Evolutionary conservation across 2,797 vertebrate genomes (phyloP), one percentile per base, ranked within the genome.

Genomic region (Lagorchestes hirsutus): DNA sequence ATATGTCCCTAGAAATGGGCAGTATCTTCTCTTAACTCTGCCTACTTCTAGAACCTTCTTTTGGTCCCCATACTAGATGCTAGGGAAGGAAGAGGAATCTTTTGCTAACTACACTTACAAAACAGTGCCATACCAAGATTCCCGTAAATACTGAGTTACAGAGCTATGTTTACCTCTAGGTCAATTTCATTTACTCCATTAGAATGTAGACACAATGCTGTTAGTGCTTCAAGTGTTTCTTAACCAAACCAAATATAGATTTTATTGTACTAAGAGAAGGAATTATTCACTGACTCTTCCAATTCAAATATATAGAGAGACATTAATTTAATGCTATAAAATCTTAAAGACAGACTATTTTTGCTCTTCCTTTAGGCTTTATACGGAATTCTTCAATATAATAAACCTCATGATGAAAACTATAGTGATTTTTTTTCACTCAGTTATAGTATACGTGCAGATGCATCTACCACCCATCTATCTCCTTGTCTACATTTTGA

Each of bases 291-390:
- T 46, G 22, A 46, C 9, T 46, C 40, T 40, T 87, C 24, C 40
- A 87, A 87, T 87, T 87, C 74, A 87, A 87, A 87, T 50, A 87
- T 27, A 67, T 22, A 87, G 24, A 82, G 40, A 87, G 74, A 87
- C 40, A 50, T 1, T 0, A n/a, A 9, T 10, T 5, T 67, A 94
- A 50, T 28, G 58, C n/a, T 90, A n/a, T 91, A 56, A 97, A 93
- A n/a, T 55, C 74, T 87, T 87, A 87, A 50, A 87, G 34, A 59
- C 57, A 96, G 92, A 96, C 91, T 92, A 40, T 55, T 31, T 94
- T 90, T 92, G 46, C n/a, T 28, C 55, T 31, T 96, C 90, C n/a
- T 93, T 50, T 62, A 92, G 58, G 91, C 95, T 96, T 87, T 87
- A 27, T 8, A 87, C 24, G 50, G 74, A 87, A 46, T 87, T 27